These are phyloP conservation scores for Myodes glareolus DNA, from an alignment of 2,113 vertebrate species.

Conservation along the genomic window DNA sequence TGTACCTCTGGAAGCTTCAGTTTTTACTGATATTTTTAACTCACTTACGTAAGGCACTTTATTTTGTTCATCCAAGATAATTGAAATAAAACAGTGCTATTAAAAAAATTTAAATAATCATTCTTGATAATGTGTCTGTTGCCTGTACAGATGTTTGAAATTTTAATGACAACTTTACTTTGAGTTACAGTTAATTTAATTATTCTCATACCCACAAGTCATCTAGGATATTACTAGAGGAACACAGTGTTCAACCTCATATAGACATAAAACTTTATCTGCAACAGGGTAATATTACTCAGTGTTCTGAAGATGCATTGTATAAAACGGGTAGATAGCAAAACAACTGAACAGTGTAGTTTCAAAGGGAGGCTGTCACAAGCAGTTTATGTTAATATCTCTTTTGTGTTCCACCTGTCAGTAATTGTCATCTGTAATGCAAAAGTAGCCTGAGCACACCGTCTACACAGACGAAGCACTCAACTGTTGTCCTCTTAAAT, in stretches of 20 bases:
- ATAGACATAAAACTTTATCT: slow-evolving; percentile 44
- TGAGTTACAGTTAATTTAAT: slow-evolving; percentile 60
- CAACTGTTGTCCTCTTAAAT: slow-evolving; percentile 65
- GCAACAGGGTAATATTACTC: slow-evolving; percentile 36
- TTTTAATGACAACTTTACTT: slow-evolving; percentile 62
- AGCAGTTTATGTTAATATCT: neutral
- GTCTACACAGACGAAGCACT: neutral
- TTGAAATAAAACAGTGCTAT: slow-evolving; percentile 9
- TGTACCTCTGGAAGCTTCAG: neutral
- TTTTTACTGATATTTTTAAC: neutral
- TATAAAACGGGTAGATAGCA: slow-evolving; percentile 21
- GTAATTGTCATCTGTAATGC: slow-evolving; percentile 10
- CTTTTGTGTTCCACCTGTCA: neutral
- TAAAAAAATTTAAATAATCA: slow-evolving; percentile 53
- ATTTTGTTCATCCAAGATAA: slow-evolving; percentile 57
- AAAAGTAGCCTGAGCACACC: neutral
- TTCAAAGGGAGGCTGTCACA: neutral
- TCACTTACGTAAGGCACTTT: neutral
- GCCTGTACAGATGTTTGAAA: neutral
- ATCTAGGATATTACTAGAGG: slow-evolving; percentile 1
- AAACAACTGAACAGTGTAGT: neutral
- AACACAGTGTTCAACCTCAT: slow-evolving; percentile 26
- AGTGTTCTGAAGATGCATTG: slow-evolving; percentile 30
- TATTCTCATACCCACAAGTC: slow-evolving; percentile 51
- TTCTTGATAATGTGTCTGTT: slow-evolving; percentile 49